Percentiles rank a stretch among this genome's conserved stretches.
These are phyloP conservation scores for Drosophila fulvimacula DNA, from an alignment of 2,888 invertebrate species.

Conservation along the genomic window DNA sequence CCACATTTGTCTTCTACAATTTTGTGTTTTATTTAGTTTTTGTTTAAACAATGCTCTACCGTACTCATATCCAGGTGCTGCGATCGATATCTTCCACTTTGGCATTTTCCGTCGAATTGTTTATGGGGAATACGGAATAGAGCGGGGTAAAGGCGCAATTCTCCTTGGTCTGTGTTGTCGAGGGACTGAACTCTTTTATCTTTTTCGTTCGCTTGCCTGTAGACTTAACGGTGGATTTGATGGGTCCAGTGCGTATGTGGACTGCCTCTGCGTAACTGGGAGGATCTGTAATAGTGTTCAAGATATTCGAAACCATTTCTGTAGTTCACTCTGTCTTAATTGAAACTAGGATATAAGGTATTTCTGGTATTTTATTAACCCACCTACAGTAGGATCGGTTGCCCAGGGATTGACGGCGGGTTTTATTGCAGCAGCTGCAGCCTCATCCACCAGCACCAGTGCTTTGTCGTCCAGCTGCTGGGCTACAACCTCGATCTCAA, in stretches of 20 bases:
- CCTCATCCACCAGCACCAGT: conserved; percentile 40
- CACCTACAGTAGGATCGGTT: conserved; percentile 59
- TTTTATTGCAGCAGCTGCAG: not conserved
- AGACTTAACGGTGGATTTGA: conserved; percentile 25
- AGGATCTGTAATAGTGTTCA: conserved; percentile 65
- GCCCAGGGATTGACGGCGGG: conserved; percentile 63
- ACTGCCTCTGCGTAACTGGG: conserved; percentile 81
- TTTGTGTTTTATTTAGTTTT: conserved; percentile 4
- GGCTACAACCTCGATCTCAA: conserved; percentile 40
- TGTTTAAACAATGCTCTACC: not conserved
- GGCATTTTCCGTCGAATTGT: conserved; percentile 12
- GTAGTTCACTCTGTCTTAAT: no score
- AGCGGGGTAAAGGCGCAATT: conserved; percentile 40
- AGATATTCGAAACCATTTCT: no score
- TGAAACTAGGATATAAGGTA: not conserved
- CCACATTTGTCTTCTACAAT: not conserved
- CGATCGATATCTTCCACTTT: conserved; percentile 33
- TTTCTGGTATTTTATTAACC: conserved; percentile 2
- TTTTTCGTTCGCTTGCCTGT: conserved; percentile 32
- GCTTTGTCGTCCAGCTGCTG: conserved; percentile 63
- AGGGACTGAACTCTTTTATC: conserved; percentile 28
- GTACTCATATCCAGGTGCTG: conserved; percentile 52
- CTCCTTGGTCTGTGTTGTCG: conserved; percentile 15
- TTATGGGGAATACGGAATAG: conserved; percentile 54
- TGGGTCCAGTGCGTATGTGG: conserved; percentile 60